phyloP scores from a whole-genome alignment of 2,113 vertebrate genomes.

The Gymnocephalus cernua region DNA sequence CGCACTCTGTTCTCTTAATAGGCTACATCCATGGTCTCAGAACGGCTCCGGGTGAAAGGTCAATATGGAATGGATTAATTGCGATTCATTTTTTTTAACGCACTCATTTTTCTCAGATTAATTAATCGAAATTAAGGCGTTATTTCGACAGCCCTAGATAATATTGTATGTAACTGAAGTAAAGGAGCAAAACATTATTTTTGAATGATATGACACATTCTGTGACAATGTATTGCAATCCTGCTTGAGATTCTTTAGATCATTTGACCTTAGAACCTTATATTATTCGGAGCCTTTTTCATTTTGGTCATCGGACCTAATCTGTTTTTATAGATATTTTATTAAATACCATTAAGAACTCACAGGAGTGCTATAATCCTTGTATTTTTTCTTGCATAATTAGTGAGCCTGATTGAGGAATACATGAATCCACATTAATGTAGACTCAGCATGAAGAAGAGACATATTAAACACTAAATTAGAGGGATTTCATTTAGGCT shows the following conservation, averaged over 20 bases:
- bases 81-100: no score
- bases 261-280: neutral
- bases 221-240: neutral
- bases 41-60: no score
- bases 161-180: neutral
- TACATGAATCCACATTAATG: slow-evolving; percentile 12
- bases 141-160: no score
- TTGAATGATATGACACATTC: neutral
- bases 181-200: neutral
- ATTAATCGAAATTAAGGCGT: no score
- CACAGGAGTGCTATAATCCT: slow-evolving; percentile 16
- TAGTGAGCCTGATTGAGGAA: neutral
- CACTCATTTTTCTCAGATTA: no score
- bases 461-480: slow-evolving; percentile 28
- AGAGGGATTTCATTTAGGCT: slow-evolving; percentile 20
- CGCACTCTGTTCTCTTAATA: no score
- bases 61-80: no score
- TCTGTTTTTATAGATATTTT: slow-evolving; percentile 5
- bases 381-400: slow-evolving; percentile 12
- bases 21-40: no score
- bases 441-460: slow-evolving; percentile 1
- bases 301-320: neutral
- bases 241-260: neutral
- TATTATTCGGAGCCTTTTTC: neutral
- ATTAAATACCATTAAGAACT: slow-evolving; percentile 5